phyloP scores from a whole-genome alignment of 2,797 vertebrate species.

The Rhabdophis nuchalis region DNA sequence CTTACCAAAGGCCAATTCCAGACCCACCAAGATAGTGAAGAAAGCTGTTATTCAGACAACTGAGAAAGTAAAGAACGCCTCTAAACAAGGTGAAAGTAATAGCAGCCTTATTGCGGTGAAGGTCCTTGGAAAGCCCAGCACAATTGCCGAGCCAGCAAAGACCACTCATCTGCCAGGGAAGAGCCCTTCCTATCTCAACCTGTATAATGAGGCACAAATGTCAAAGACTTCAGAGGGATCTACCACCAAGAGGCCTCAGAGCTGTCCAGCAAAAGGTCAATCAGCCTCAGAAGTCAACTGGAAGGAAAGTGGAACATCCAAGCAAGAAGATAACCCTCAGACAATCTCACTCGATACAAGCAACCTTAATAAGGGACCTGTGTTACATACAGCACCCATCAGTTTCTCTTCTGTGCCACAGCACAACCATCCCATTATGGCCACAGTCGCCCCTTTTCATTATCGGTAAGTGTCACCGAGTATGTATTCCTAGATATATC shows the following conservation, averaged over 20 bases:
- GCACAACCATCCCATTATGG: conserved; percentile 78
- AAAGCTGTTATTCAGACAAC: conserved; percentile 29
- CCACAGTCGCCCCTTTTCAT: conserved; percentile 87
- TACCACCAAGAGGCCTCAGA: conserved; percentile 28
- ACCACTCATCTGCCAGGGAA: conserved; percentile 41
- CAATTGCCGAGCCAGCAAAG: background rate
- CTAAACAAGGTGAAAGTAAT: background rate
- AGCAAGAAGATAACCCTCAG: background rate
- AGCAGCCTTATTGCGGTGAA: conserved; percentile 32
- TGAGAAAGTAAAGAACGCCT: conserved; percentile 34
- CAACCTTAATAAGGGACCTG: conserved; percentile 23
- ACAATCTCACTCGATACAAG: conserved; percentile 1
- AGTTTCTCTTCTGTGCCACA: conserved; percentile 56
- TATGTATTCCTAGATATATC: background rate
- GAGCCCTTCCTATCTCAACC: conserved; percentile 36
- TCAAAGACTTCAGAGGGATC: conserved; percentile 22
- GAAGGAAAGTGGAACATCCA: background rate
- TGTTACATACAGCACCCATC: conserved; percentile 41
- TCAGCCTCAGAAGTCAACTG: background rate
- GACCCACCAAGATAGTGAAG: conserved; percentile 16
- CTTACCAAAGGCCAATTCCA: conserved; percentile 50
- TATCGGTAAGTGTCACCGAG: conserved; percentile 76
- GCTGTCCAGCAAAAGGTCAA: conserved; percentile 40
- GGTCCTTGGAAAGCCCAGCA: conserved; percentile 16
- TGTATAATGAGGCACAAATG: conserved; percentile 35